phyloP scores from a whole-genome alignment of 2,113 vertebrate genomes.

The Gracilinanus agilis region DNA sequence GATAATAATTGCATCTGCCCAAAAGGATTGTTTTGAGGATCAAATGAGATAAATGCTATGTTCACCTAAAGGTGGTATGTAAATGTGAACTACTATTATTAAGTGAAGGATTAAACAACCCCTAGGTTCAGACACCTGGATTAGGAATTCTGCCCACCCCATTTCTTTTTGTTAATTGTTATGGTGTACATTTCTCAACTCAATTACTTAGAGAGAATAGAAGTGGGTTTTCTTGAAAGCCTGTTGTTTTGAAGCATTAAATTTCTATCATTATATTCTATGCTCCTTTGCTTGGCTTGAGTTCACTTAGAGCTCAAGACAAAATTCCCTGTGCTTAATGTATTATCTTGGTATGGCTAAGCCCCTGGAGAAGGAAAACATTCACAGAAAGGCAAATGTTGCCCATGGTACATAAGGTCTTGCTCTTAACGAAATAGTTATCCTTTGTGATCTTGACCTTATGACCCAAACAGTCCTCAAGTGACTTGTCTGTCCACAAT shows the following conservation, averaged over 20 bases:
- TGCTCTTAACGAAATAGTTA: not conserved
- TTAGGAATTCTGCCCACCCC: not conserved
- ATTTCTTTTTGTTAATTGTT: not conserved
- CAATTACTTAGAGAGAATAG: not conserved
- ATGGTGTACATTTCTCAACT: not conserved
- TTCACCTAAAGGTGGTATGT: not conserved
- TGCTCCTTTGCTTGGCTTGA: not conserved
- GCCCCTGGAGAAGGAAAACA: not conserved
- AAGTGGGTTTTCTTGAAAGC: not conserved
- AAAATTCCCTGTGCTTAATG: not conserved
- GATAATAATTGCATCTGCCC: not conserved
- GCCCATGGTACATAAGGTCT: not conserved
- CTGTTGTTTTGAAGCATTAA: not conserved
- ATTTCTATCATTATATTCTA: not conserved
- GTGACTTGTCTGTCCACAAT: conserved; percentile 6
- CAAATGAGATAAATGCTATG: not conserved
- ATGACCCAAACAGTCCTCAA: not conserved
- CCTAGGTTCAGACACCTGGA: not conserved
- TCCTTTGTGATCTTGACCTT: not conserved
- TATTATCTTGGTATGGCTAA: not conserved
- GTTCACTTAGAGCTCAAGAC: not conserved
- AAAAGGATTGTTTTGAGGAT: not conserved
- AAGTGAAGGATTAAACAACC: not conserved
- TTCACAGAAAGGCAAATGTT: not conserved
- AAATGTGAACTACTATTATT: not conserved